A percentile compares a stretch with the other conserved stretches of the same genome.
Conservation (phyloP, 2,888 invertebrate genomes). For the Clunio marinus region DNA sequence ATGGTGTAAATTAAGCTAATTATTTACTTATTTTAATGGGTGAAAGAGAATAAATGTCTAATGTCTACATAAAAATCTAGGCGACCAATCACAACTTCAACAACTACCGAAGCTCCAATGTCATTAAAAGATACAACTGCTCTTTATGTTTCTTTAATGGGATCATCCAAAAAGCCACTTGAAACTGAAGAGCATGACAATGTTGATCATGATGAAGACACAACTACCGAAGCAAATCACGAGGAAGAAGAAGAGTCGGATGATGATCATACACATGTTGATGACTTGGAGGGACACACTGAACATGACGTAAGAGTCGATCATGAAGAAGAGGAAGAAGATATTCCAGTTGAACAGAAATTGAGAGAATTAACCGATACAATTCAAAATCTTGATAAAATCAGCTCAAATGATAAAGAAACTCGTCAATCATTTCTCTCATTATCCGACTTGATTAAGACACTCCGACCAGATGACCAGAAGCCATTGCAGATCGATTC, state of each 20-base stretch:
- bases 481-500: constrained; percentile 51
- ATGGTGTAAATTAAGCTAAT: too few species aligned
- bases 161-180: constrained; percentile 22
- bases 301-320: not conserved
- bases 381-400: constrained; percentile 45
- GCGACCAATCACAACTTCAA: constrained; percentile 46
- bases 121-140: constrained; percentile 43
- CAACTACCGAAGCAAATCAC: not conserved
- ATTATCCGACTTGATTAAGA: constrained; percentile 50
- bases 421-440: constrained; percentile 50
- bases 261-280: constrained; percentile 7
- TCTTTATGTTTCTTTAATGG: constrained; percentile 39
- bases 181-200: not conserved
- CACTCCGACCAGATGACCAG: constrained; percentile 49
- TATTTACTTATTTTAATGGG: not conserved
- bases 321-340: constrained; percentile 16
- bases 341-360: constrained; percentile 47
- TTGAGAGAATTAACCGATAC: constrained; percentile 50
- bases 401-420: constrained; percentile 40
- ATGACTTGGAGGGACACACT: constrained; percentile 16
- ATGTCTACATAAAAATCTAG: too few species aligned
- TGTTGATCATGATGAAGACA: not conserved
- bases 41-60: too few species aligned
- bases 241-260: not conserved
- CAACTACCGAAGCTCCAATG: constrained; percentile 44